Evolutionary conservation across 2,113 vertebrate genomes (phyloP).

Genomic region (Natator depressus): DNA sequence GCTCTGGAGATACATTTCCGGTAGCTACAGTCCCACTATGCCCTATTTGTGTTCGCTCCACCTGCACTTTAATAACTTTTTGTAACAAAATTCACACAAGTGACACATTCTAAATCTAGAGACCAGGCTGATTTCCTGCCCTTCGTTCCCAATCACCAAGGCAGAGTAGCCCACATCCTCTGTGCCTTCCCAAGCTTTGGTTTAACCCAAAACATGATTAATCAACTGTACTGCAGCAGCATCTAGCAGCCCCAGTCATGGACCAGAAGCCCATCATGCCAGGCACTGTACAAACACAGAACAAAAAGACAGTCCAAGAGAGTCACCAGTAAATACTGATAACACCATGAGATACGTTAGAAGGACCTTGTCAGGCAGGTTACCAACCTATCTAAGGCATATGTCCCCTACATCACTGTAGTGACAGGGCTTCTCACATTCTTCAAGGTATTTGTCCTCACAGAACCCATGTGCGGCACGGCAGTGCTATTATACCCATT

Average conservation of each 20-base stretch:
- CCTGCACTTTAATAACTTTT: accelerated
- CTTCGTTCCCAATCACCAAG: accelerated
- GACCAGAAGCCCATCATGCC: not conserved
- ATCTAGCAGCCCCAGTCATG: not conserved
- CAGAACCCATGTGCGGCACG: not conserved
- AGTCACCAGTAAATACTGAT: not conserved
- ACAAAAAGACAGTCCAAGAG: not conserved
- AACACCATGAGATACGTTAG: not conserved
- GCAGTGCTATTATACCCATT: not conserved
- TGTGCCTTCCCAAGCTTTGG: not conserved
- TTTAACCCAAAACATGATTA: not conserved
- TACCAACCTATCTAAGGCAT: not conserved
- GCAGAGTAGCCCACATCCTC: accelerated
- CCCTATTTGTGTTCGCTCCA: not conserved
- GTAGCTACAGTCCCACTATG: not conserved
- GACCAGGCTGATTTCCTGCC: not conserved
- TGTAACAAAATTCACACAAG: not conserved
- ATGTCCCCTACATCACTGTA: not conserved
- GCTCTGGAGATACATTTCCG: not conserved
- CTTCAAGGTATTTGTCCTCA: not conserved
- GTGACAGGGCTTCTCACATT: not conserved
- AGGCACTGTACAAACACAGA: not conserved
- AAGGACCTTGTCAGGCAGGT: not conserved
- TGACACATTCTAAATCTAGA: accelerated
- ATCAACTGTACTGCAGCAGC: not conserved